A percentile compares a stretch with the other conserved stretches of the same genome.
Conservation (phyloP, 2,113 vertebrate species). For the Empidonax traillii region DNA sequence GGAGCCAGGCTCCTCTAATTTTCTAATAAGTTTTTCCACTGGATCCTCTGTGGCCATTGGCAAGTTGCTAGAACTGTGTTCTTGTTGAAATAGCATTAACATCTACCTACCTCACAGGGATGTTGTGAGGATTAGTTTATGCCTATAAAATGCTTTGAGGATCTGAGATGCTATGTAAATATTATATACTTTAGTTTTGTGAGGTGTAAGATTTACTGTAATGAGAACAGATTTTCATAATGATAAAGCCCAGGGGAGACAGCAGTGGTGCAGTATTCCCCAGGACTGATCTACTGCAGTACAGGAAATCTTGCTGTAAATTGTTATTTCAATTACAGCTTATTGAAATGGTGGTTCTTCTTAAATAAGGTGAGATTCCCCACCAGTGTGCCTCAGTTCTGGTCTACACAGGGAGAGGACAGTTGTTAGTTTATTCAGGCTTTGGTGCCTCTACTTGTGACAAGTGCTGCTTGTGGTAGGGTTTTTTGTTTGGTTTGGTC, state of each 20-base stretch:
- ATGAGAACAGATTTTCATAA: not conserved
- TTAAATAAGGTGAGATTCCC: not conserved
- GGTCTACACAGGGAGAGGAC: not conserved
- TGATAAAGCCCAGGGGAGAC: not conserved
- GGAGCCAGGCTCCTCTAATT: conserved; percentile 52
- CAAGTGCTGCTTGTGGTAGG: not conserved
- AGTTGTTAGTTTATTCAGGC: not conserved
- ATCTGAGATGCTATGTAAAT: conserved; percentile 46
- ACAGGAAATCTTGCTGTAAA: not conserved
- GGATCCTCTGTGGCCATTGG: not conserved
- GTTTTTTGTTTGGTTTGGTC: not conserved
- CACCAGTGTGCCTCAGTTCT: conserved; percentile 3
- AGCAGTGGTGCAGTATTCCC: not conserved
- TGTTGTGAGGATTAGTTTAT: conserved; percentile 58
- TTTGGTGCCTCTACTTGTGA: conserved; percentile 7
- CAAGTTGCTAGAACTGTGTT: not conserved
- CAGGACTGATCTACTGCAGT: not conserved
- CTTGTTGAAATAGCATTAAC: not conserved
- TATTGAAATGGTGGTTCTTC: not conserved
- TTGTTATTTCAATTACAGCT: not conserved
- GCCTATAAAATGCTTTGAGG: conserved; percentile 26
- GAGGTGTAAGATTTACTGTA: conserved; percentile 39
- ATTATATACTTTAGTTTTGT: conserved; percentile 35
- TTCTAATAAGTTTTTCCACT: conserved; percentile 22
- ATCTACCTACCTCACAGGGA: conserved; percentile 56